These are phyloP conservation scores for Aradus depressus DNA, from an alignment of 2,888 invertebrate species.

Conservation along the genomic window DNA sequence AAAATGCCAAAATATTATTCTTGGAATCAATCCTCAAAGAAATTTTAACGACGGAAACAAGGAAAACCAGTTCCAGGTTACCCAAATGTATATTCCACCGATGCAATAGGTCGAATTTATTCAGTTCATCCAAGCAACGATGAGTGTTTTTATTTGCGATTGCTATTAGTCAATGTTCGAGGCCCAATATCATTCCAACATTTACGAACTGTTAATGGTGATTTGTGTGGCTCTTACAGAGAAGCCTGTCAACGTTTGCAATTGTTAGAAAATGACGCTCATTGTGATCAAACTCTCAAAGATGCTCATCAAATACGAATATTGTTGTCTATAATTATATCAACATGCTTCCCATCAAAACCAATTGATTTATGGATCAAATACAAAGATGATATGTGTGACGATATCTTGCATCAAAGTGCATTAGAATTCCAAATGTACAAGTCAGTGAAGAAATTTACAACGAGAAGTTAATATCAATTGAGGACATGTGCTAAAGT, in stretches of 20 bases:
- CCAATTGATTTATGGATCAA: constrained; percentile 30
- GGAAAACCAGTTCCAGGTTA: constrained; percentile 17
- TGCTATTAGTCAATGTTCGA: constrained; percentile 33
- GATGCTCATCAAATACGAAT: constrained; percentile 30
- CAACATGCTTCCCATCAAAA: constrained; percentile 31
- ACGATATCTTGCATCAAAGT: constrained; percentile 29
- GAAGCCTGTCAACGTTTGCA: constrained; percentile 36
- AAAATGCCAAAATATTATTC: constrained; percentile 10
- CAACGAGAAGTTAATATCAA: constrained; percentile 32
- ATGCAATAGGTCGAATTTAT: constrained; percentile 30
- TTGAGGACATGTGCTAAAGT: constrained; percentile 31
- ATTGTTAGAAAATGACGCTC: constrained; percentile 33
- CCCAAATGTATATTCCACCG: constrained; percentile 8
- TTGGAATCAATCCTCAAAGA: constrained; percentile 24
- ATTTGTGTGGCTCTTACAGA: constrained; percentile 34
- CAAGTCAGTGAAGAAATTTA: constrained; percentile 30
- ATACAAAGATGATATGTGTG: constrained; percentile 30
- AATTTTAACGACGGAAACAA: constrained; percentile 24
- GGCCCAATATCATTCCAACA: constrained; percentile 34
- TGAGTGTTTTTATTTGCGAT: constrained; percentile 34
- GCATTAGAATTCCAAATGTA: constrained; percentile 16
- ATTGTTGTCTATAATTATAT: constrained; percentile 31
- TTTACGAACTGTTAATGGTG: constrained; percentile 36
- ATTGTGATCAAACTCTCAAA: constrained; percentile 31
- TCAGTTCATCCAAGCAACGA: constrained; percentile 33